Evolutionary conservation across 2,113 vertebrate genomes (phyloP).

Genomic region (Forbesichthys agassizii): DNA sequence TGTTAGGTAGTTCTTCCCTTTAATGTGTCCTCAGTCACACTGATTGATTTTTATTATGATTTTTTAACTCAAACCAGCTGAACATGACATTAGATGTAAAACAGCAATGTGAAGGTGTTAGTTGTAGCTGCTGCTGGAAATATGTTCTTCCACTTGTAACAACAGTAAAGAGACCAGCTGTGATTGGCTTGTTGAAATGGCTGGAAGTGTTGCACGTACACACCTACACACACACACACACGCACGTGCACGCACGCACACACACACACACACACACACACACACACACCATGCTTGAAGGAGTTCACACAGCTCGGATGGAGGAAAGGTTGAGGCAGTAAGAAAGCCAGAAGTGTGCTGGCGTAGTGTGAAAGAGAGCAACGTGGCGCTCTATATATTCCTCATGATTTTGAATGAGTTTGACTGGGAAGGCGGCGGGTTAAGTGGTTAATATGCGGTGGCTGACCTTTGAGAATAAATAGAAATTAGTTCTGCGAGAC

Average conservation of each 20-base stretch:
- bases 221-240: neutral
- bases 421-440: too few species aligned
- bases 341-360: neutral
- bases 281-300: neutral
- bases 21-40: too few species aligned
- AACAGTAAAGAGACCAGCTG: neutral
- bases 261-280: slow-evolving; percentile 1
- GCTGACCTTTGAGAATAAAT: neutral
- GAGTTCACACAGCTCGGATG: slow-evolving; percentile 23
- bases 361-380: slow-evolving; percentile 3
- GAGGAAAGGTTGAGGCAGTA: slow-evolving; percentile 29
- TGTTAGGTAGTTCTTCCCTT: too few species aligned
- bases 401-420: neutral
- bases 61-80: neutral
- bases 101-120: neutral
- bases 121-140: neutral
- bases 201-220: neutral
- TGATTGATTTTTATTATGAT: too few species aligned
- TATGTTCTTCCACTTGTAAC: neutral
- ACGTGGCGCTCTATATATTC: neutral
- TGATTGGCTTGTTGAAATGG: neutral
- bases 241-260: slow-evolving; percentile 5
- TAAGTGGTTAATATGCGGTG: neutral
- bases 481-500: neutral
- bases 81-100: neutral